A percentile compares a stretch with the other conserved stretches of the same genome.
phyloP scores from a whole-genome alignment of 2,797 vertebrate species.

The Sparidentex hasta region DNA sequence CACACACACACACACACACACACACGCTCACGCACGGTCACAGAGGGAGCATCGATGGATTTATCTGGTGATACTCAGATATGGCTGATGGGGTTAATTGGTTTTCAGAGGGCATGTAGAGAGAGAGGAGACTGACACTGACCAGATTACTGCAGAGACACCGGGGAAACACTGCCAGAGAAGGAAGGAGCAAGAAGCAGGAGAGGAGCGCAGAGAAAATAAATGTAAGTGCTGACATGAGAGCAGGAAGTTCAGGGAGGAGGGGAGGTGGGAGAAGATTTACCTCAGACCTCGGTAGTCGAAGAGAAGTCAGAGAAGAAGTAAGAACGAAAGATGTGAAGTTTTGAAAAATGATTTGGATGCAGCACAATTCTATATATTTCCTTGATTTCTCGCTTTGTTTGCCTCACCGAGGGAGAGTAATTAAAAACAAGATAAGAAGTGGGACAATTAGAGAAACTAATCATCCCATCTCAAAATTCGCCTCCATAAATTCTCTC shows the following conservation, averaged over 20 bases:
- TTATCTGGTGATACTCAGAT: conserved; percentile 80
- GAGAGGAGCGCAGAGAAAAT: conserved; percentile 35
- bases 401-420: not conserved
- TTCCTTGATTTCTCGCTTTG: conserved; percentile 4
- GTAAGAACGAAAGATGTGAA: not conserved
- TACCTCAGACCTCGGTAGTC: conserved; percentile 14
- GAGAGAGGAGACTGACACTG: conserved; percentile 66
- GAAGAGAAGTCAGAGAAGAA: conserved; percentile 26
- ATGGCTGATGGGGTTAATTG: conserved; percentile 84
- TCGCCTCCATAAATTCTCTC: not conserved
- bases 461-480: conserved; percentile 14
- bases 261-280: conserved; percentile 25
- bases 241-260: conserved; percentile 23
- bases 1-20: conserved; percentile 13
- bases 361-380: conserved; percentile 18
- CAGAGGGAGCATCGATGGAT: conserved; percentile 58
- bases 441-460: too few relatives aligned
- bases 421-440: not conserved
- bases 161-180: conserved; percentile 45
- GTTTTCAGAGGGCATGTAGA: conserved; percentile 77
- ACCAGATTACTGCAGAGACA: conserved; percentile 70
- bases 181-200: conserved; percentile 27
- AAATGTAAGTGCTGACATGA: conserved; percentile 53
- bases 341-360: conserved; percentile 19
- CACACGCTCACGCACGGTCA: conserved; percentile 21